Percentiles rank a stretch among this genome's conserved stretches.
phyloP scores from a whole-genome alignment of 2,888 invertebrate genomes.

The Laothoe populi region DNA sequence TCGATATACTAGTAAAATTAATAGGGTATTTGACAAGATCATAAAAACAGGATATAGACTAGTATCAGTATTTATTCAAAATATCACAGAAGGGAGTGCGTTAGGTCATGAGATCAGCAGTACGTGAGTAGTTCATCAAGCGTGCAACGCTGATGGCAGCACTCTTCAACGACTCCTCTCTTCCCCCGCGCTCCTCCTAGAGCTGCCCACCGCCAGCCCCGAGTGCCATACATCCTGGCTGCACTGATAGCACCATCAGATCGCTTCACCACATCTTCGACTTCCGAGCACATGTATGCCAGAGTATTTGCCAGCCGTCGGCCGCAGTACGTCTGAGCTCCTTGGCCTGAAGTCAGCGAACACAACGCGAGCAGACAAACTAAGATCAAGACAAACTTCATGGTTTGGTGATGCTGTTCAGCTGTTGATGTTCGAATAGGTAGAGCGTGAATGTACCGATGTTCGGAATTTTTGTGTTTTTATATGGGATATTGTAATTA shows the following conservation, averaged over 20 bases:
- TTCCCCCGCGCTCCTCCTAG: conserved; percentile 9
- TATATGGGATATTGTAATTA: neutral
- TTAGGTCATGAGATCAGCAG: neutral
- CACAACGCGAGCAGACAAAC: neutral
- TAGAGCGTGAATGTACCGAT: conserved; percentile 3
- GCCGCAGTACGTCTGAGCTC: neutral
- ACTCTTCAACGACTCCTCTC: conserved; percentile 24
- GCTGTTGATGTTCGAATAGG: neutral
- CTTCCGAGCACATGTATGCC: neutral
- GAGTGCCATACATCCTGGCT: neutral
- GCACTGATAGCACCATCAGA: neutral
- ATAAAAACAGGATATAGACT: neutral
- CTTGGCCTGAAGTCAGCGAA: neutral
- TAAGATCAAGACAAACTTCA: neutral
- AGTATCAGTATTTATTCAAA: neutral
- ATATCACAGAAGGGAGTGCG: neutral
- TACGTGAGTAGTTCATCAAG: conserved; percentile 10
- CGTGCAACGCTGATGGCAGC: conserved; percentile 18
- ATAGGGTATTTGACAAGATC: neutral
- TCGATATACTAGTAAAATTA: too few relatives aligned
- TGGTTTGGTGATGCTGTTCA: neutral
- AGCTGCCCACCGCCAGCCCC: conserved; percentile 1
- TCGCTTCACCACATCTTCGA: conserved; percentile 11
- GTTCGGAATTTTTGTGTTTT: too few relatives aligned
- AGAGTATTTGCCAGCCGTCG: conserved; percentile 4